These are phyloP conservation scores for Pasiphila rectangulata DNA, from an alignment of 2,888 invertebrate species.

Conservation along the genomic window DNA sequence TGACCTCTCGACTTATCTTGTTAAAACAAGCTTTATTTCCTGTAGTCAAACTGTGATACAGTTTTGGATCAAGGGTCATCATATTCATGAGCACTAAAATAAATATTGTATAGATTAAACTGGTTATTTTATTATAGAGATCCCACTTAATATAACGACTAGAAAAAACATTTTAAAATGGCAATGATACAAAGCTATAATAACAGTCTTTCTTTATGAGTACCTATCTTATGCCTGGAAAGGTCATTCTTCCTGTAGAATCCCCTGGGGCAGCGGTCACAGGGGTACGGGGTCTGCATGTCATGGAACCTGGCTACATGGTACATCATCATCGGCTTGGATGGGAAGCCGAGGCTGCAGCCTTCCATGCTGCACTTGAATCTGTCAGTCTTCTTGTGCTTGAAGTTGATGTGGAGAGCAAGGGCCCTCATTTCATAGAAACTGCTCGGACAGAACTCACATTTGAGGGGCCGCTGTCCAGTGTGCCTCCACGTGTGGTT, in stretches of 20 bases:
- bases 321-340: slow-evolving; percentile 60
- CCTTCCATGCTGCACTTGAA: slow-evolving; percentile 56
- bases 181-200: not conserved
- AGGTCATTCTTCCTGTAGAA: slow-evolving; percentile 71
- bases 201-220: slow-evolving; percentile 63
- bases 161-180: slow-evolving; percentile 5
- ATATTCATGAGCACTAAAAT: slow-evolving; percentile 63
- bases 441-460: slow-evolving; percentile 60
- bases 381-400: slow-evolving; percentile 59
- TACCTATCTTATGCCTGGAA: slow-evolving; percentile 61
- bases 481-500: slow-evolving; percentile 79
- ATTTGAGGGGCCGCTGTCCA: slow-evolving; percentile 68
- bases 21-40: slow-evolving; percentile 28
- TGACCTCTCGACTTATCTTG: slow-evolving; percentile 4
- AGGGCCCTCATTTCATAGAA: slow-evolving; percentile 57
- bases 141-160: slow-evolving; percentile 18
- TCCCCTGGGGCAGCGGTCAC: slow-evolving; percentile 61
- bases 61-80: slow-evolving; percentile 53
- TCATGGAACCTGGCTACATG: slow-evolving; percentile 64
- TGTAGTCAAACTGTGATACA: slow-evolving; percentile 59
- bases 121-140: slow-evolving; percentile 20
- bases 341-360: slow-evolving; percentile 58
- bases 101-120: slow-evolving; percentile 53
- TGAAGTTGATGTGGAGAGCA: slow-evolving; percentile 63
- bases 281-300: slow-evolving; percentile 56